Conservation (phyloP, 2,888 invertebrate species). For the Netelia virgata region DNA sequence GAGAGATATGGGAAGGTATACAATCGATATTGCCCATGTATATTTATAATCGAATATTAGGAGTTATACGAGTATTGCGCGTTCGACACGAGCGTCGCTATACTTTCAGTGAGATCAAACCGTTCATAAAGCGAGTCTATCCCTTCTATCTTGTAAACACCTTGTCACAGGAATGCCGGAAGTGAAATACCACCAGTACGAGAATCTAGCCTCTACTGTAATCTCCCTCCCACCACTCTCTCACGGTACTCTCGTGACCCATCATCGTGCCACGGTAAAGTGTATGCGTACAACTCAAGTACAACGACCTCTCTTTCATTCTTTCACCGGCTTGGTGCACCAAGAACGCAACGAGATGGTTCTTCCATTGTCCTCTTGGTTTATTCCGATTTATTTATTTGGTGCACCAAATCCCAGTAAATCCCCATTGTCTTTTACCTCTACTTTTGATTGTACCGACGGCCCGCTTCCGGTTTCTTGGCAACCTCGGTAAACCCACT, state of each 20-base stretch:
- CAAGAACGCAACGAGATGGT: background rate
- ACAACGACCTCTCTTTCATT: slow-evolving; percentile 67
- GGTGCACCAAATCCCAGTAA: slow-evolving; percentile 7
- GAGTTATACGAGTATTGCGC: background rate
- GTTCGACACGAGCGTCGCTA: background rate
- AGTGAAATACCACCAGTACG: slow-evolving; percentile 52
- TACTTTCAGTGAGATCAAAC: background rate
- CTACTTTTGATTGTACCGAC: no score
- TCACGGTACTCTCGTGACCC: slow-evolving; percentile 44
- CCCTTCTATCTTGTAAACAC: background rate
- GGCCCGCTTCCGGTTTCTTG: slow-evolving; percentile 3
- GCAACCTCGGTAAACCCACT: background rate
- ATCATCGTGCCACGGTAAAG: slow-evolving; percentile 32
- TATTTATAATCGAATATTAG: slow-evolving; percentile 1
- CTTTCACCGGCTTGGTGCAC: slow-evolving; percentile 1
- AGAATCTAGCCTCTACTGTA: slow-evolving; percentile 26
- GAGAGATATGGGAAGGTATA: background rate
- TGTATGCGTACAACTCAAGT: slow-evolving; percentile 61
- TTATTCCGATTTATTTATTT: slow-evolving; percentile 46
- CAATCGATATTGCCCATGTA: slow-evolving; percentile 21
- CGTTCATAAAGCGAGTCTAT: background rate
- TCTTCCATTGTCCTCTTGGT: slow-evolving; percentile 14
- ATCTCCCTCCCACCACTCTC: slow-evolving; percentile 33
- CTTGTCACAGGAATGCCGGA: slow-evolving; percentile 55
- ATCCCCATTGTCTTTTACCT: no score